Base-by-base conservation (phyloP, 2,888 invertebrate species). In the Timema cristinae region DNA sequence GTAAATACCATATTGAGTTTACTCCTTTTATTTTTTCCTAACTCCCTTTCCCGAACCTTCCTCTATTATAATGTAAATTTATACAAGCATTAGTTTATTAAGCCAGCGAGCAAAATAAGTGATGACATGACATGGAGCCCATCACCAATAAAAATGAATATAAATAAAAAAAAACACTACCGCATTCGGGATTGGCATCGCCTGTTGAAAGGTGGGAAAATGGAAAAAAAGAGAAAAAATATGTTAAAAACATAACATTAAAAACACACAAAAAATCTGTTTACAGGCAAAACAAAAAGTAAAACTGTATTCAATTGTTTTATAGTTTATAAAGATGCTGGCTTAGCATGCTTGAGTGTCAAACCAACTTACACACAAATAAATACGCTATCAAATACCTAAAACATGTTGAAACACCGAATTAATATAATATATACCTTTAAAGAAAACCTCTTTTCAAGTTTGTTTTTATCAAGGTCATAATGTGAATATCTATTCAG, bases 181-280 rank as follows among this genome's bases (percentile, higher is more conserved):
- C 90, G 87, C 88, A 81, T 85, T 87, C 84, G 88, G 86, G 82
- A 87, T 86, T 85, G 88, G 87, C 88, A 88, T 88, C 85, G 86
- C 87, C 88, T 88, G 87, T 84, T 63, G 79, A 32, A 32, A 4
- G 32, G 32, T 1, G 32, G 32, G 32, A 32, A 32, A 32, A 2
- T 1, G 77, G 74, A 72, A 81, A 81, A 73, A 72, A 70, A 73
- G 68, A 72, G 73, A 74, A 76, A 71, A 75, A 71, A 75, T 63
- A 47, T 68, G 72, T 70, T 56, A 71, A 63, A 74, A 71, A 51
- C 66, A 76, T 75, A 4, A 32, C 32, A 76, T 73, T 75, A 75
- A 76, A 76, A 75, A 77, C 73, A 73, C 72, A 75, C 74, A 75
- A 73, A 75, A 47, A 66, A 50, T 48, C 56, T 50, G 49, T 10